phyloP scores from a whole-genome alignment of 2,113 vertebrate genomes.

The Tragelaphus strepsiceros region DNA sequence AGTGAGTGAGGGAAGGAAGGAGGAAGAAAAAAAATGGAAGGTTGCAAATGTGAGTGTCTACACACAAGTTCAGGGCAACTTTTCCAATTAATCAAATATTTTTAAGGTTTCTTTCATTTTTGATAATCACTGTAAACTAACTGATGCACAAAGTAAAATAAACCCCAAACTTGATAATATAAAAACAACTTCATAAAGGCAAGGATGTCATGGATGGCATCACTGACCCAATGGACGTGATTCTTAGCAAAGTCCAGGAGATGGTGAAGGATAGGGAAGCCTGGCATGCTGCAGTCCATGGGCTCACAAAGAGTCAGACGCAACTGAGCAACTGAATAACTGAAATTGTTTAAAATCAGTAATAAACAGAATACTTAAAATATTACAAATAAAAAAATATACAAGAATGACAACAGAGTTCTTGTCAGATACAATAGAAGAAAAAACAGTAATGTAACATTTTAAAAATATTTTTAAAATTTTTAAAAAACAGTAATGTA shows the following conservation, averaged over 20 bases:
- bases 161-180: not conserved
- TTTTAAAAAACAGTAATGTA: not conserved
- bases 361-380: not conserved
- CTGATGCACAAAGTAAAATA: not conserved
- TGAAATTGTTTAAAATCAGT: not conserved
- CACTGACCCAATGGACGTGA: not conserved
- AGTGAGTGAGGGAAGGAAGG: not conserved
- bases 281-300: not conserved
- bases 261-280: not conserved
- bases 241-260: not conserved
- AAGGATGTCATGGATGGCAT: not conserved
- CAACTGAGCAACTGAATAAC: not conserved
- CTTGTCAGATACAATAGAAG: not conserved
- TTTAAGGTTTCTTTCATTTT: not conserved
- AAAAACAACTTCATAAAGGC: not conserved
- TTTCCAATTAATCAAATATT: not conserved
- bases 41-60: not conserved
- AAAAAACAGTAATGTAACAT: not conserved
- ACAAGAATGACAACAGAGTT: not conserved
- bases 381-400: not conserved
- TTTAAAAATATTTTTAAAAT: not conserved
- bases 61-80: not conserved
- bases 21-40: not conserved
- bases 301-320: not conserved
- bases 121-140: not conserved